These are phyloP conservation scores for Hyphantria cunea DNA, from an alignment of 1,140 invertebrate species.

Conservation along the genomic window DNA sequence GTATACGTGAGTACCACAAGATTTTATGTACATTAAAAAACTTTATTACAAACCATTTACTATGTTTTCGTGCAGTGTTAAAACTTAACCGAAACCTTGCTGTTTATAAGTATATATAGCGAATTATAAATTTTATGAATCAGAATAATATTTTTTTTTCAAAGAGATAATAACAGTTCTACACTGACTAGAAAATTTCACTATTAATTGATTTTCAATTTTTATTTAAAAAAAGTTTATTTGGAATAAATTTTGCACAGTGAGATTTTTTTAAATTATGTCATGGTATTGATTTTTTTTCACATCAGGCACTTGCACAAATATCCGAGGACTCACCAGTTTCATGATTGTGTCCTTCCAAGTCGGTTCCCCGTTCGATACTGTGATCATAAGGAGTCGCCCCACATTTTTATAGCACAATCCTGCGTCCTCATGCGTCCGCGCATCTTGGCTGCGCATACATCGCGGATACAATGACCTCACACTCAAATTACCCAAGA, in stretches of 20 bases:
- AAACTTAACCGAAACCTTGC: no score
- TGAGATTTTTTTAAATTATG: constrained; percentile 20
- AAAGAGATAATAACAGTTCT: no score
- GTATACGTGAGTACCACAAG: no score
- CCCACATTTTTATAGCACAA: constrained; percentile 73
- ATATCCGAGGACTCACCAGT: constrained; percentile 75
- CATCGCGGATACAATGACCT: constrained; percentile 60
- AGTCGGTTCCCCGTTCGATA: constrained; percentile 57
- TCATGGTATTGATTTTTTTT: constrained; percentile 36
- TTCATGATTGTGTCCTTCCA: constrained; percentile 76
- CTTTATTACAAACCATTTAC: no score
- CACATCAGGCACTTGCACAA: constrained; percentile 43
- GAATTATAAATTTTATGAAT: no score
- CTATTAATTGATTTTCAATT: no score
- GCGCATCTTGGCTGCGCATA: constrained; percentile 45
- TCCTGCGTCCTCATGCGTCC: constrained; percentile 63
- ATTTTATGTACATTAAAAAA: no score
- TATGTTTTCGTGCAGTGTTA: no score
- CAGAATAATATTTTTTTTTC: no score
- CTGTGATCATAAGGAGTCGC: constrained; percentile 66
- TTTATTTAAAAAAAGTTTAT: no score
- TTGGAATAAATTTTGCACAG: background rate
- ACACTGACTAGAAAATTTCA: no score
- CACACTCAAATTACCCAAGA: constrained; percentile 43
- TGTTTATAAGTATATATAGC: no score